Conservation (phyloP, 2,113 vertebrate species). For the Anarhynchus alexandrinus region DNA sequence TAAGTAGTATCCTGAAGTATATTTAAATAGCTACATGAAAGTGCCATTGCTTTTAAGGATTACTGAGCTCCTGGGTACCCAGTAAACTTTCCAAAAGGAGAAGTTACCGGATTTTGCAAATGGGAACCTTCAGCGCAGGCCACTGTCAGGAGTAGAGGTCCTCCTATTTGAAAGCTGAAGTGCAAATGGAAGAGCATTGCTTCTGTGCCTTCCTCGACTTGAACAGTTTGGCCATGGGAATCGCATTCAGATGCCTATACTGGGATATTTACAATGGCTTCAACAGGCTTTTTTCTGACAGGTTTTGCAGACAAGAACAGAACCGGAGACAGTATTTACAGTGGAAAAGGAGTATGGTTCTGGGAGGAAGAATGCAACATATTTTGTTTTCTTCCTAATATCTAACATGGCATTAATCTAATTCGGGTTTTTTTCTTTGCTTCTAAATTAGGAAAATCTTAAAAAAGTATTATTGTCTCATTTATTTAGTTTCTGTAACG, state of each 20-base stretch:
- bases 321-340: not conserved
- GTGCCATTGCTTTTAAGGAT: not conserved
- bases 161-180: not conserved
- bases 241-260: not conserved
- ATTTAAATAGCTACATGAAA: not conserved
- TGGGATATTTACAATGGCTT: not conserved
- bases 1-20: not conserved
- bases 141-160: not conserved
- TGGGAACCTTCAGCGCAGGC: not conserved
- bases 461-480: not conserved
- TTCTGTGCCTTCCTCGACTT: not conserved
- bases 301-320: not conserved
- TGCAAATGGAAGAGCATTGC: not conserved
- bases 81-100: not conserved
- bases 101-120: fast-evolving
- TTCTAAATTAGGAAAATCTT: not conserved
- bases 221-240: not conserved
- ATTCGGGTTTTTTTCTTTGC: fast-evolving
- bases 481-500: not conserved
- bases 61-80: not conserved
- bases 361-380: not conserved
- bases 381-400: not conserved
- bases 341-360: not conserved
- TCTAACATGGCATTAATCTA: not conserved
- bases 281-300: not conserved